phyloP scores from a whole-genome alignment of 1,140 invertebrate genomes.

The Asobara japonica region DNA sequence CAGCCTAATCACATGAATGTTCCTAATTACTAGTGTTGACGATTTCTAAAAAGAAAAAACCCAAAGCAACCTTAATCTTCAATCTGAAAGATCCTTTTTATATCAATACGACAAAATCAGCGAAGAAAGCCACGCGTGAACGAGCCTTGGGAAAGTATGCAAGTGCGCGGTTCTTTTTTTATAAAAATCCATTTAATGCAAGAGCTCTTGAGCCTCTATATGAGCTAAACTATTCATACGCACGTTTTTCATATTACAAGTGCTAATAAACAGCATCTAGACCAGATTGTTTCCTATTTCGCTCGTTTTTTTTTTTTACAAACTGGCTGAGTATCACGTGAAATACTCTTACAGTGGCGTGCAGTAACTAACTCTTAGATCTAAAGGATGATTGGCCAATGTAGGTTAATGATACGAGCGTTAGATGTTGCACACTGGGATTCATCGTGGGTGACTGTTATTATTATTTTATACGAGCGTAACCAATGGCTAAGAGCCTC shows the following conservation, averaged over 20 bases:
- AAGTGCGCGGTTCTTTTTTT: too few relatives aligned
- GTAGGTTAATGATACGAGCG: constrained; percentile 33
- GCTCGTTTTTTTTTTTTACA: constrained; percentile 23
- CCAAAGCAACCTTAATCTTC: too few relatives aligned
- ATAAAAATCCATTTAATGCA: too few relatives aligned
- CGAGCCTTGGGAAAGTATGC: too few relatives aligned
- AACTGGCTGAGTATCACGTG: constrained; percentile 16
- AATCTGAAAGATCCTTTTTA: too few relatives aligned
- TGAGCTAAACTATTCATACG: not conserved
- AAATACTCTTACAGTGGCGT: constrained; percentile 22
- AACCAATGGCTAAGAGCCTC: not conserved
- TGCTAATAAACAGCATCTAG: constrained; percentile 26
- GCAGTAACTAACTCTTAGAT: constrained; percentile 29
- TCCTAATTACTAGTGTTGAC: too few relatives aligned
- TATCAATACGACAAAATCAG: too few relatives aligned
- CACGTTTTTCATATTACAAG: not conserved
- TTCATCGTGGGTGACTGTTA: constrained; percentile 15
- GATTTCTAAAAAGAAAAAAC: too few relatives aligned
- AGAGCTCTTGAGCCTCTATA: not conserved
- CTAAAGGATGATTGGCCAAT: constrained; percentile 28
- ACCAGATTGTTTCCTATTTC: constrained; percentile 27
- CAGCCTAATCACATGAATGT: too few relatives aligned
- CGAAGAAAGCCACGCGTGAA: too few relatives aligned
- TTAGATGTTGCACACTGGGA: constrained; percentile 22
- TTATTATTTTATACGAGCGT: constrained; percentile 21